Evolutionary conservation across 2,797 vertebrate species (phyloP).

Genomic region (Serranus cabrilla): DNA sequence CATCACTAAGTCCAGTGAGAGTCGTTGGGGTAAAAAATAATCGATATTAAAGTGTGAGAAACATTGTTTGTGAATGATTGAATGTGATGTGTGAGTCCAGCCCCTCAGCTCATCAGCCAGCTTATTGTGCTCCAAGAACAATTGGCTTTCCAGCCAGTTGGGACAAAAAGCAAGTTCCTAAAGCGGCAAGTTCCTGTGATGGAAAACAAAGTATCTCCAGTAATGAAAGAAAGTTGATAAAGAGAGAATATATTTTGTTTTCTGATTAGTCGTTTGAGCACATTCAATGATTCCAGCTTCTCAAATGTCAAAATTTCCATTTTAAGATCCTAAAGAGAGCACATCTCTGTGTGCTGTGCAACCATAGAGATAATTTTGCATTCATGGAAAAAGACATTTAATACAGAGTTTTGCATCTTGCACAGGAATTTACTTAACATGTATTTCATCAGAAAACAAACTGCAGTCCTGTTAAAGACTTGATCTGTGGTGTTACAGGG

Average conservation of each 20-base stretch:
- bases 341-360: neutral
- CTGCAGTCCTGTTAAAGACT: neutral
- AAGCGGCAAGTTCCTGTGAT: conserved; percentile 13
- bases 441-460: neutral
- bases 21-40: neutral
- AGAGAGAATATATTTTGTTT: neutral
- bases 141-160: conserved; percentile 23
- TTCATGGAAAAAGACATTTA: neutral
- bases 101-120: conserved; percentile 28
- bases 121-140: conserved; percentile 56
- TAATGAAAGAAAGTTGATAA: neutral
- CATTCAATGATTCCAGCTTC: neutral
- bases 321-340: neutral
- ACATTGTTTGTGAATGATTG: conserved; percentile 17
- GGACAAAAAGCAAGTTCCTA: conserved; percentile 18
- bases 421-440: neutral
- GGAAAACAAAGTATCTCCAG: neutral
- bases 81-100: conserved; percentile 26
- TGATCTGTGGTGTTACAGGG: too few species aligned
- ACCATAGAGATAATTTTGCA: neutral
- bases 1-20: neutral
- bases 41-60: neutral
- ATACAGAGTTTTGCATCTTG: neutral
- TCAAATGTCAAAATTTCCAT: neutral
- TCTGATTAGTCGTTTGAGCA: neutral